These are phyloP conservation scores for Homalodisca vitripennis DNA, from an alignment of 1,140 invertebrate species.

Conservation along the genomic window DNA sequence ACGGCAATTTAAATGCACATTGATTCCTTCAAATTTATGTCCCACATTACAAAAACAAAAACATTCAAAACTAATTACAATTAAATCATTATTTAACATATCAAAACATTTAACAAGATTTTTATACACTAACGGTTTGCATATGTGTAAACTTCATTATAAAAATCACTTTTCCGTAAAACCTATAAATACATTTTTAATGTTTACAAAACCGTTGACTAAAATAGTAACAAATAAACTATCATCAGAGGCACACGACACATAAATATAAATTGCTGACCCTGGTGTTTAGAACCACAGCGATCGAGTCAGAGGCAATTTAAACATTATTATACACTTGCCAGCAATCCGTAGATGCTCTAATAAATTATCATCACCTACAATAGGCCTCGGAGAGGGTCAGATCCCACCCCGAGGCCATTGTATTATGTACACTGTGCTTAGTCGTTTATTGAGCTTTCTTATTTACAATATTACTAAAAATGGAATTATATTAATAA, in stretches of 20 bases:
- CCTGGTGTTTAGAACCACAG: neutral
- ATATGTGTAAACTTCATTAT: slow-evolving; percentile 3
- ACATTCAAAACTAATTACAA: neutral
- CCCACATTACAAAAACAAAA: neutral
- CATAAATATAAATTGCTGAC: neutral
- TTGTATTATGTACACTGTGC: slow-evolving; percentile 16
- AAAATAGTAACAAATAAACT: slow-evolving; percentile 4
- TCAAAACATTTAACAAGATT: neutral
- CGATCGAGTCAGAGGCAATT: neutral
- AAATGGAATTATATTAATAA: slow-evolving; percentile 26
- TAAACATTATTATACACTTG: neutral
- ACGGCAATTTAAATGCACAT: neutral
- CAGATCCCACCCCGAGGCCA: neutral
- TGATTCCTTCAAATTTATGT: neutral
- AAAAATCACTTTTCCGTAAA: slow-evolving; percentile 10
- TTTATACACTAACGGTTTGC: neutral
- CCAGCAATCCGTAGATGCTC: neutral
- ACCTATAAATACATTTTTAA: slow-evolving; percentile 3
- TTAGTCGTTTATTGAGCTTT: slow-evolving; percentile 22
- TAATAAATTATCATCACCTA: neutral
- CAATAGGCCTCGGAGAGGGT: neutral
- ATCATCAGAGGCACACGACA: slow-evolving; percentile 13
- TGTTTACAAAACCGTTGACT: slow-evolving; percentile 21
- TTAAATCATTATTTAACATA: neutral
- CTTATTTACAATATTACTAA: slow-evolving; percentile 24